phyloP scores from a whole-genome alignment of 2,113 vertebrate species.

The Caranx melampygus region DNA sequence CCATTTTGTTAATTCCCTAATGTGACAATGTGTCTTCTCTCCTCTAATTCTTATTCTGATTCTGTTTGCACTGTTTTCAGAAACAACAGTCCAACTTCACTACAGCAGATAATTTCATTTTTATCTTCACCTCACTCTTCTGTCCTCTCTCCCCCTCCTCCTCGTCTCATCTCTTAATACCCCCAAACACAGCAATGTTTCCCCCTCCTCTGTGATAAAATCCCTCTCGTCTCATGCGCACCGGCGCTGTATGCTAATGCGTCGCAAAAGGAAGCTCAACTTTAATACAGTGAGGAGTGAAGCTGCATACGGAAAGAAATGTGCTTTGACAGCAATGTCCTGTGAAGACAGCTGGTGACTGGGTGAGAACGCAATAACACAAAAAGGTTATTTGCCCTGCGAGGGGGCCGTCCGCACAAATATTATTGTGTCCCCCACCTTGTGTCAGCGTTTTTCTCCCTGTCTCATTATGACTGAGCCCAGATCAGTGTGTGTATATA shows the following conservation, averaged over 20 bases:
- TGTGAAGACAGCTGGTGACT: conserved; percentile 59
- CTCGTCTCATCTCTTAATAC: conserved; percentile 20
- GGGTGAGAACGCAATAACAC: conserved; percentile 72
- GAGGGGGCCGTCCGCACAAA: conserved; percentile 54
- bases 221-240: conserved; percentile 49
- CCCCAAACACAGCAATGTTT: conserved; percentile 55
- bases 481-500: conserved; percentile 8
- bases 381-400: conserved; percentile 72
- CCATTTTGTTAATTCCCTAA: conserved; percentile 1
- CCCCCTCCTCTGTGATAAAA: conserved; percentile 61
- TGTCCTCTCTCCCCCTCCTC: conserved; percentile 7
- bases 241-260: conserved; percentile 62
- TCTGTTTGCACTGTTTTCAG: conserved; percentile 43
- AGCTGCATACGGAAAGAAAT: conserved; percentile 60
- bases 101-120: conserved; percentile 36
- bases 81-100: conserved; percentile 34
- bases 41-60: conserved; percentile 31
- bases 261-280: conserved; percentile 36
- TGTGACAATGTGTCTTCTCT: background rate
- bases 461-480: conserved; percentile 67
- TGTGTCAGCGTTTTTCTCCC: conserved; percentile 67
- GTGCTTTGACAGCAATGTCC: conserved; percentile 74
- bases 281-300: conserved; percentile 56
- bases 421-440: conserved; percentile 59
- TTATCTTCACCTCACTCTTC: conserved; percentile 15